Evolutionary conservation across 2,888 invertebrate genomes (phyloP).

Genomic region (Rhamphomyia laevipes): DNA sequence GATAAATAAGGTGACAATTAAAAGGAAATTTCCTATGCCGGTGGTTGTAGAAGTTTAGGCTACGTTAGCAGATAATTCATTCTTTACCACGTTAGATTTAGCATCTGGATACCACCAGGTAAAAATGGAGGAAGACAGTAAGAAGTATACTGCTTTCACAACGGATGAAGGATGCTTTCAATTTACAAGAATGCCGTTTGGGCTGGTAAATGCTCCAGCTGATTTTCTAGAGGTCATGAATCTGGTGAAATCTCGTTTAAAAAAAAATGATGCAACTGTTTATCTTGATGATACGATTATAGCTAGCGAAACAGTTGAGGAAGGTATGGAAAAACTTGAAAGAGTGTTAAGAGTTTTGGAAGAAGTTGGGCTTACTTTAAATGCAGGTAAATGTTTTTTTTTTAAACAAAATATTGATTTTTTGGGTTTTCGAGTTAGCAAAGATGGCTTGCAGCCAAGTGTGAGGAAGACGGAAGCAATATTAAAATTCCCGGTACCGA

Average conservation of each 20-base stretch:
- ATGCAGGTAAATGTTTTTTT: not conserved
- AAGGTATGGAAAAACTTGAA: not conserved
- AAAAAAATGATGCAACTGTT: not conserved
- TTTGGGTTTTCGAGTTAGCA: not conserved
- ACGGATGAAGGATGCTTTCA: conserved; percentile 7
- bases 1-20: conserved; percentile 3
- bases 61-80: conserved; percentile 2
- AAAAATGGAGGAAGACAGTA: conserved; percentile 3
- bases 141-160: conserved; percentile 4
- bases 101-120: conserved; percentile 6
- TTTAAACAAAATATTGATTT: not conserved
- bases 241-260: not conserved
- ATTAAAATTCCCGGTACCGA: not conserved
- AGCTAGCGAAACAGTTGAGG: not conserved
- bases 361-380: not conserved
- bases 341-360: not conserved
- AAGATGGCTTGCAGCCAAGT: not conserved
- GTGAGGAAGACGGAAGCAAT: not conserved
- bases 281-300: conserved; percentile 2
- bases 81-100: conserved; percentile 7
- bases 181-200: conserved; percentile 8
- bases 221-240: conserved; percentile 10
- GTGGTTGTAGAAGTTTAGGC: conserved; percentile 3
- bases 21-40: conserved; percentile 9
- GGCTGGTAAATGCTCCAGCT: conserved; percentile 7